These are phyloP conservation scores for Phylloscopus trochiloides DNA, from an alignment of 2,113 vertebrate genomes.

Conservation along the genomic window DNA sequence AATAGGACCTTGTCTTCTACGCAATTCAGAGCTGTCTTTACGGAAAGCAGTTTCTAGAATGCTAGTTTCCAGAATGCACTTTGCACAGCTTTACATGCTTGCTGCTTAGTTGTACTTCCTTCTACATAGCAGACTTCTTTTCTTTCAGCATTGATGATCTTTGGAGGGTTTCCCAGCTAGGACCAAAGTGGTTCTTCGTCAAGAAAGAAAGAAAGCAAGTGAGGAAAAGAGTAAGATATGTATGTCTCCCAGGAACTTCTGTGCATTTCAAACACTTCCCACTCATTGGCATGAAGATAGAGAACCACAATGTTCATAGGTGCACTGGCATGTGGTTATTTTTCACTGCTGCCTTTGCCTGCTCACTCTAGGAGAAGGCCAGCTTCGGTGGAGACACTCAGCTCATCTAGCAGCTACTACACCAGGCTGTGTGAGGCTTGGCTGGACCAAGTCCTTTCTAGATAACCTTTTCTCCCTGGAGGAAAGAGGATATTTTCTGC, in stretches of 20 bases:
- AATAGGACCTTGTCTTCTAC: not conserved
- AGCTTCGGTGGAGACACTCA: not conserved
- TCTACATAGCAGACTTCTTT: not conserved
- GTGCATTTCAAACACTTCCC: not conserved
- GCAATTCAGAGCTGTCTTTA: not conserved
- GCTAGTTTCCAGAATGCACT: not conserved
- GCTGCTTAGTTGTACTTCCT: not conserved
- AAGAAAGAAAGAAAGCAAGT: not conserved
- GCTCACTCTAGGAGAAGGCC: not conserved
- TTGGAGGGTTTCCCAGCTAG: not conserved
- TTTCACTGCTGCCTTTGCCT: not conserved
- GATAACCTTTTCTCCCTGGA: not conserved
- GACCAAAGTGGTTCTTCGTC: not conserved
- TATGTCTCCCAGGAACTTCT: not conserved
- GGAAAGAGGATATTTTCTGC: not conserved
- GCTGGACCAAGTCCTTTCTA: not conserved
- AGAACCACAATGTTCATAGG: not conserved
- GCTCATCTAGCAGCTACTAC: not conserved
- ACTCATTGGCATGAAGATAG: accelerated
- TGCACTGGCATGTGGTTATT: not conserved
- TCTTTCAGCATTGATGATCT: not conserved
- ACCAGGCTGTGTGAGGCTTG: not conserved
- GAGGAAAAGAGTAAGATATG: accelerated
- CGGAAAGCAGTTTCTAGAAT: not conserved
- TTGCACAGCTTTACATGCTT: not conserved